These are phyloP conservation scores for Glyptemys insculpta DNA, from an alignment of 2,797 vertebrate genomes.

Conservation along the genomic window DNA sequence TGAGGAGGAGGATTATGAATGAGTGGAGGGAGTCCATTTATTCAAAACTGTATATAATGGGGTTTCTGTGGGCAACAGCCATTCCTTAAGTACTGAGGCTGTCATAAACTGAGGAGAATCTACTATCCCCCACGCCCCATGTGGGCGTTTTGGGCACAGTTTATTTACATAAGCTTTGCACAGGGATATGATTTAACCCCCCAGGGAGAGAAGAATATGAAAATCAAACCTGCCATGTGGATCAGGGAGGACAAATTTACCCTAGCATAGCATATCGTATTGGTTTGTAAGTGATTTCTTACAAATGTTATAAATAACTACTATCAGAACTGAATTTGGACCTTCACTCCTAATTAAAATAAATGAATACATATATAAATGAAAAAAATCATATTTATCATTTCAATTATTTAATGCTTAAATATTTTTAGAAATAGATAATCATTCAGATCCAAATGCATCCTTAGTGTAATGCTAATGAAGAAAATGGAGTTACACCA, in stretches of 20 bases:
- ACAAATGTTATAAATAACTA: neutral
- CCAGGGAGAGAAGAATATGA: neutral
- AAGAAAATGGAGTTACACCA: neutral
- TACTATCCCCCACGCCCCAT: neutral
- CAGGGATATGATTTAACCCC: neutral
- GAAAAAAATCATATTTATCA: neutral
- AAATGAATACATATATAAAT: neutral
- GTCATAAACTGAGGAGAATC: neutral
- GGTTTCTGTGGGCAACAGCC: neutral
- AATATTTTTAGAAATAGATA: neutral
- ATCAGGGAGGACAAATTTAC: neutral
- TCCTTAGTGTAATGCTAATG: too few relatives aligned
- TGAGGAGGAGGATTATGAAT: neutral
- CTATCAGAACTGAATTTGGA: neutral
- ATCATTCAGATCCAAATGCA: constrained; percentile 12
- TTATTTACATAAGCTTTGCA: neutral
- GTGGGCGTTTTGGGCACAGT: neutral
- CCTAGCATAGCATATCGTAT: neutral
- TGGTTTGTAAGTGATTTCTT: neutral
- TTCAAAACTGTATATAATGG: neutral
- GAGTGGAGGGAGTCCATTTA: neutral
- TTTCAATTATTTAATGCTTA: neutral
- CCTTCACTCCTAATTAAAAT: neutral
- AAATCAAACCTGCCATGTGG: neutral
- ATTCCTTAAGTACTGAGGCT: neutral